phyloP scores from a whole-genome alignment of 2,113 vertebrate genomes.

The Brachyhypopomus gauderio region DNA sequence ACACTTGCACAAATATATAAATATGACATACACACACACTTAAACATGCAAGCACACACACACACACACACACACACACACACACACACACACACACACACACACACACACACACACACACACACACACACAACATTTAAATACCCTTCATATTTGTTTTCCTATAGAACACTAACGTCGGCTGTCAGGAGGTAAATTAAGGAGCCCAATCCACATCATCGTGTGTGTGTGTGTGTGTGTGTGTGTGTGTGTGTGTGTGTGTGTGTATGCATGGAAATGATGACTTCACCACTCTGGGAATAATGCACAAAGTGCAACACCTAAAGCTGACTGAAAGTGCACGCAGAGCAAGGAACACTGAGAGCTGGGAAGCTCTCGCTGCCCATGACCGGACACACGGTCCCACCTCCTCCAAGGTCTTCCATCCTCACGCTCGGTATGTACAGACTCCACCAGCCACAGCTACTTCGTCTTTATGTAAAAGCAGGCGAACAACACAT shows the following conservation, averaged over 20 bases:
- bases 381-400: background rate
- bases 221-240: no score
- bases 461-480: constrained; percentile 16
- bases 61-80: constrained; percentile 41
- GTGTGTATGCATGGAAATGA: background rate
- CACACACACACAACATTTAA: constrained; percentile 6
- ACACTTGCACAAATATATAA: no score
- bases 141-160: constrained; percentile 43
- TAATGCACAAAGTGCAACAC: constrained; percentile 44
- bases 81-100: background rate
- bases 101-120: constrained; percentile 64
- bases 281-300: constrained; percentile 18
- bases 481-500: background rate
- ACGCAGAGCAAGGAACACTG: background rate
- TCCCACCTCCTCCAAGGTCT: background rate
- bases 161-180: background rate
- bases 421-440: background rate
- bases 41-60: background rate
- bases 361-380: background rate
- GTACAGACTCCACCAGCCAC: background rate
- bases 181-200: background rate
- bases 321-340: background rate
- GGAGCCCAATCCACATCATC: constrained; percentile 19
- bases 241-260: no score
- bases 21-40: no score